phyloP scores from a whole-genome alignment of 2,888 invertebrate genomes.

The Lepidocyrtinus sp. region DNA sequence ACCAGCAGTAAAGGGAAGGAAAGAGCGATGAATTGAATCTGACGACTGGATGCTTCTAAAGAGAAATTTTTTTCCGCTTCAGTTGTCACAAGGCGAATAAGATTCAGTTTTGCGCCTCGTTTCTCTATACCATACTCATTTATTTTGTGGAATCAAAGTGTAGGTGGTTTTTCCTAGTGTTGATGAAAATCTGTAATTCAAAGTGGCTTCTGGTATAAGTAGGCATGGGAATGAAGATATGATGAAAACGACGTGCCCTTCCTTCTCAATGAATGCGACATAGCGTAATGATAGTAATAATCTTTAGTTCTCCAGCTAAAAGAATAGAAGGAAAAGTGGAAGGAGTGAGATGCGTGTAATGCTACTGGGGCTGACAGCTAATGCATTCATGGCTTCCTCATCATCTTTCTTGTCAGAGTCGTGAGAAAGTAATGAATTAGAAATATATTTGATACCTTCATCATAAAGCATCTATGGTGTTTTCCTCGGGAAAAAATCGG shows the following conservation, averaged over 20 bases:
- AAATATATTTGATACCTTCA: constrained; percentile 27
- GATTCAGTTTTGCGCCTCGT: constrained; percentile 25
- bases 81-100: constrained; percentile 27
- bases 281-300: constrained; percentile 28
- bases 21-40: constrained; percentile 54
- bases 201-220: constrained; percentile 25
- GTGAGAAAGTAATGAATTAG: constrained; percentile 61
- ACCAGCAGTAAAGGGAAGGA: background rate
- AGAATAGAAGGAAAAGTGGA: background rate
- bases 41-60: constrained; percentile 48
- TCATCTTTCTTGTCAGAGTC: constrained; percentile 58
- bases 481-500: background rate
- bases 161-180: constrained; percentile 18
- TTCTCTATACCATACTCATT: constrained; percentile 21
- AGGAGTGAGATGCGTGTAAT: constrained; percentile 26
- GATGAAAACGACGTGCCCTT: constrained; percentile 8
- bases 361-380: constrained; percentile 52
- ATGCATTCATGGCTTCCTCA: constrained; percentile 59
- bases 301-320: constrained; percentile 4
- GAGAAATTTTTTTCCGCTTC: constrained; percentile 47
- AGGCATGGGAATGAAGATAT: constrained; percentile 2
- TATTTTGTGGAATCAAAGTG: background rate
- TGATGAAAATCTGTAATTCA: constrained; percentile 54
- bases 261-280: constrained; percentile 17
- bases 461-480: background rate